phyloP scores from a whole-genome alignment of 1,140 invertebrate species.

The Penaeus chinensis region DNA sequence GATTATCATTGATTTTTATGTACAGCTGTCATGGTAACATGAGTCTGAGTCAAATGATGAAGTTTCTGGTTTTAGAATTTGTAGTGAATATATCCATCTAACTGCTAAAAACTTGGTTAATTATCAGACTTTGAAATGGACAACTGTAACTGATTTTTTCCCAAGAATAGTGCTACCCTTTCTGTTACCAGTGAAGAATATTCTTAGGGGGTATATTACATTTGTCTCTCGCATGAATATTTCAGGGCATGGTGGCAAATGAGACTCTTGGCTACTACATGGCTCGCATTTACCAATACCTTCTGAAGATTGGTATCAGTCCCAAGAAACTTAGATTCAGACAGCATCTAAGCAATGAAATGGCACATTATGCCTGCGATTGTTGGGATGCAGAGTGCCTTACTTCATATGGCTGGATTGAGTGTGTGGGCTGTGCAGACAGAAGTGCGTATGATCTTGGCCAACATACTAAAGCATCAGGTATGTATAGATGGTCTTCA shows the following conservation, averaged over 20 bases:
- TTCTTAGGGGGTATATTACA: too few species aligned
- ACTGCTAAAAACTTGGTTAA: too few species aligned
- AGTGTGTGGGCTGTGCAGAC: slow-evolving; percentile 99
- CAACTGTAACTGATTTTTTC: too few species aligned
- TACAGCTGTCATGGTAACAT: too few species aligned
- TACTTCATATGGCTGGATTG: slow-evolving; percentile 98
- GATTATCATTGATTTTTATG: too few species aligned
- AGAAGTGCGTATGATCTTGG: slow-evolving; percentile 96
- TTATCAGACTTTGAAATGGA: too few species aligned
- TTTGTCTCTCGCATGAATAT: slow-evolving; percentile 14
- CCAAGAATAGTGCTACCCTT: too few species aligned
- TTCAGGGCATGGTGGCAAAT: slow-evolving; percentile 90
- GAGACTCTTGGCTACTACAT: slow-evolving; percentile 98
- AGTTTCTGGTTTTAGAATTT: too few species aligned
- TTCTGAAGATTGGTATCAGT: slow-evolving; percentile 90
- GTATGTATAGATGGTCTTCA: slow-evolving; percentile 65
- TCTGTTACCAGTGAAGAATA: too few species aligned
- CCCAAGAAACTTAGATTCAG: slow-evolving; percentile 89
- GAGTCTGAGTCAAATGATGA: too few species aligned
- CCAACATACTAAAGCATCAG: slow-evolving; percentile 93
- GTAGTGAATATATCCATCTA: too few species aligned
- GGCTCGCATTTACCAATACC: slow-evolving; percentile 91
- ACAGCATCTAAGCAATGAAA: slow-evolving; percentile 99
- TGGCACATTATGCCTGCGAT: slow-evolving; percentile 99
- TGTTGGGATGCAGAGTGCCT: slow-evolving; percentile 99